phyloP scores from a whole-genome alignment of 2,113 vertebrate species.

The Scartelaos histophorus region DNA sequence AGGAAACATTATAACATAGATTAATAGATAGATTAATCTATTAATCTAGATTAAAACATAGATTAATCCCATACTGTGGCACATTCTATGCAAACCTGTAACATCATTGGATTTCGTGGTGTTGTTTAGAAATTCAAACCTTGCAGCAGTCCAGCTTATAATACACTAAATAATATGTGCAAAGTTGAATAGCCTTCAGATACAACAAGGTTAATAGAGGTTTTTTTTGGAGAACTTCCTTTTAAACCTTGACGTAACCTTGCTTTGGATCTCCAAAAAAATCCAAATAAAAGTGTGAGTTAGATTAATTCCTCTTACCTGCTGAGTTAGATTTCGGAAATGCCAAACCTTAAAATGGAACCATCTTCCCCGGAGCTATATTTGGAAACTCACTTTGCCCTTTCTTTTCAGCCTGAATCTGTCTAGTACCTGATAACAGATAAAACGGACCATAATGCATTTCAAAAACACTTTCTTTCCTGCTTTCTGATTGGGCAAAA shows the following conservation, averaged over 20 bases:
- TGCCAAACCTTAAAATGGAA: slow-evolving; percentile 5
- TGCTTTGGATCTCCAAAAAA: neutral
- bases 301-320: neutral
- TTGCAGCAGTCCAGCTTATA: too few species aligned
- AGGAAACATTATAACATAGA: too few species aligned
- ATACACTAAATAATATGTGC: too few species aligned
- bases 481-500: neutral
- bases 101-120: too few species aligned
- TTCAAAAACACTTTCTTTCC: neutral
- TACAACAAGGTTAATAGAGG: neutral
- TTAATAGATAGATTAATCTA: too few species aligned
- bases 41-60: too few species aligned
- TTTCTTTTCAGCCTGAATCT: slow-evolving; percentile 38
- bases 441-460: neutral
- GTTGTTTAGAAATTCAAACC: too few species aligned
- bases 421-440: slow-evolving; percentile 29
- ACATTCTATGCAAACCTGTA: too few species aligned
- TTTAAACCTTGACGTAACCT: neutral
- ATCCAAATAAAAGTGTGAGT: neutral
- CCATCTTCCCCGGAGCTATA: slow-evolving; percentile 19
- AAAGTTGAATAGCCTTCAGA: too few species aligned
- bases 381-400: slow-evolving; percentile 49
- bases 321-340: slow-evolving; percentile 6
- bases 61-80: too few species aligned
- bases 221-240: neutral